Conservation (phyloP, 1,140 invertebrate species). For the Cotesia vestalis region DNA sequence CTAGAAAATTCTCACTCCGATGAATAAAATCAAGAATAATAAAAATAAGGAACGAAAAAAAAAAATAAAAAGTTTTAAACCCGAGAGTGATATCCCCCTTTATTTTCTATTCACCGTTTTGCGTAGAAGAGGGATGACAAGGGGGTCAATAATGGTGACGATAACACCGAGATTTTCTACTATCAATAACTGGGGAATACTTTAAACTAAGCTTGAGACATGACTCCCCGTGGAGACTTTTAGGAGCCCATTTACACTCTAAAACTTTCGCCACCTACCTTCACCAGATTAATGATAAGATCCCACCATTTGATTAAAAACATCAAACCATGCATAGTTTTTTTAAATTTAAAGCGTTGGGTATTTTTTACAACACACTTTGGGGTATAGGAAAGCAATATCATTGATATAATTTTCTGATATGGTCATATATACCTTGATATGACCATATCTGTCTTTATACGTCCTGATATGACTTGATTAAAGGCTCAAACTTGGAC, state of each 20-base stretch:
- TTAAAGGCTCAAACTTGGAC: too few relatives aligned
- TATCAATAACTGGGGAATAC: constrained; percentile 56
- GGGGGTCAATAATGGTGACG: constrained; percentile 34
- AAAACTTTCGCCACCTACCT: constrained; percentile 37
- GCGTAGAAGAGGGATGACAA: constrained; percentile 4
- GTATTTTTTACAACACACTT: too few relatives aligned
- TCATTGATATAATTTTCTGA: too few relatives aligned
- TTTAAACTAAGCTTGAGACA: constrained; percentile 63
- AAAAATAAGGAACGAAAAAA: background rate
- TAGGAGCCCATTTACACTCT: constrained; percentile 44
- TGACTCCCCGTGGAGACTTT: constrained; percentile 57
- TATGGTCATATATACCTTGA: too few relatives aligned
- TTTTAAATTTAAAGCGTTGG: too few relatives aligned
- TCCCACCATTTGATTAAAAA: too few relatives aligned
- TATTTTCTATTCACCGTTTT: constrained; percentile 19
- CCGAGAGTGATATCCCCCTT: background rate
- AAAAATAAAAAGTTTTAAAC: constrained; percentile 1
- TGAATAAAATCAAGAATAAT: background rate
- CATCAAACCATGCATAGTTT: too few relatives aligned
- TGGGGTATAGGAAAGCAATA: too few relatives aligned
- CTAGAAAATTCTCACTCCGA: too few relatives aligned
- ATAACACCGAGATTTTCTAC: constrained; percentile 43
- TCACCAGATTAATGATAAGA: background rate
- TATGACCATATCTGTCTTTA: too few relatives aligned
- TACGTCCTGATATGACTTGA: too few relatives aligned